These are phyloP conservation scores for Ectemnius lituratus DNA, from an alignment of 2,888 invertebrate species.

Conservation along the genomic window DNA sequence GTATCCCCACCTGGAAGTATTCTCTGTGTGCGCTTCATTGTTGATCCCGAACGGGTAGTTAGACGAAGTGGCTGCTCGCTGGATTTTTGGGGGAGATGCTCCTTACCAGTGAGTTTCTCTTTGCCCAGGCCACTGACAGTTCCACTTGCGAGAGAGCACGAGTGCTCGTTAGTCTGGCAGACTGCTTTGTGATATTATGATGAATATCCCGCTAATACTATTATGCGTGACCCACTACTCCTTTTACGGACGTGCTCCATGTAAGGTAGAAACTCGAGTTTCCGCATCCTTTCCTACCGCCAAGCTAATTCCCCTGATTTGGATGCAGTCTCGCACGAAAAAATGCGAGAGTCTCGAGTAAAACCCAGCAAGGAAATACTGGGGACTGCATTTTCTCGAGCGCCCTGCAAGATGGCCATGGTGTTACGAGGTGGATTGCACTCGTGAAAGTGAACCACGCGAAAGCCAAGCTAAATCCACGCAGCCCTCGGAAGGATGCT, in stretches of 20 bases:
- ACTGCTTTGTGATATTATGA: conserved; percentile 7
- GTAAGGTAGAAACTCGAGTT: conserved; percentile 3
- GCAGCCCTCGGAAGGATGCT: conserved; percentile 12
- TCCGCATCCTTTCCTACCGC: background rate
- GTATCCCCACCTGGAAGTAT: background rate
- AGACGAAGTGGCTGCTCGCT: background rate
- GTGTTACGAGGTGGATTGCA: conserved; percentile 34
- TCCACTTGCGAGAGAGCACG: background rate
- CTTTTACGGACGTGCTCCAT: background rate
- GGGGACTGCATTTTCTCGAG: too few relatives aligned
- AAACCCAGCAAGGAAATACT: conserved; percentile 6
- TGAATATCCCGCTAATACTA: background rate
- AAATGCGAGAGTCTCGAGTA: background rate
- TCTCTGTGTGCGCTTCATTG: background rate
- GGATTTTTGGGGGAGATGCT: conserved; percentile 7
- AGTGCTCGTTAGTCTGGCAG: conserved; percentile 6
- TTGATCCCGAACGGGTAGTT: background rate
- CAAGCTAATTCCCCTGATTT: background rate
- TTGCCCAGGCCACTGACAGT: background rate
- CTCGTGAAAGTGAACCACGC: conserved; percentile 8
- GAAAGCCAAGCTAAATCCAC: conserved; percentile 24
- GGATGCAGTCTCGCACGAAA: background rate
- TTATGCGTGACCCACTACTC: conserved; percentile 5
- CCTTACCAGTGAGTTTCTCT: background rate
- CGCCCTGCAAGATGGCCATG: conserved; percentile 17